Percentiles rank a stretch among this genome's conserved stretches.
phyloP scores from a whole-genome alignment of 2,113 vertebrate species.

The Chlorodrepanis virens region DNA sequence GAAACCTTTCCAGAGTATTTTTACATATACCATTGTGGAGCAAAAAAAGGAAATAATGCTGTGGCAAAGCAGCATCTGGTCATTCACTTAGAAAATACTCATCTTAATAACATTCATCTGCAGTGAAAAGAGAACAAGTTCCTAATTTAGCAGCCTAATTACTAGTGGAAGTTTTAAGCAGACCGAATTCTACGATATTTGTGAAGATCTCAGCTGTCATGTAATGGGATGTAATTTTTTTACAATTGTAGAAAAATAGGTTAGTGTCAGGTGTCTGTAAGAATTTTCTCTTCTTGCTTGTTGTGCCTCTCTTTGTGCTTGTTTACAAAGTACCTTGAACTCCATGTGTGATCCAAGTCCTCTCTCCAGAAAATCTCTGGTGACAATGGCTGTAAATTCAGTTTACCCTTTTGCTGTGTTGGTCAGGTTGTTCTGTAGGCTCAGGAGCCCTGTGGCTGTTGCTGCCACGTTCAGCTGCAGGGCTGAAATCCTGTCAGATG shows the following conservation, averaged over 20 bases:
- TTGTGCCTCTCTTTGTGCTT: not conserved
- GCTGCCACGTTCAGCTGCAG: not conserved
- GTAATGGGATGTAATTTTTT: not conserved
- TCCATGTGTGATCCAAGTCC: not conserved
- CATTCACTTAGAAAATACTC: not conserved
- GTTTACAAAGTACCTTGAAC: not conserved
- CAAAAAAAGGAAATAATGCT: not conserved
- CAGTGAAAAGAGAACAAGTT: not conserved
- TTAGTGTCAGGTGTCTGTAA: not conserved
- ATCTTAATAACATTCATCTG: not conserved
- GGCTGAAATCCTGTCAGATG: not conserved
- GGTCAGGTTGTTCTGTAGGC: not conserved
- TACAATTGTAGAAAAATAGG: not conserved
- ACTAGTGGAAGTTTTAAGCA: not conserved
- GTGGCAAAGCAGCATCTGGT: not conserved
- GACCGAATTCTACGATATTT: not conserved
- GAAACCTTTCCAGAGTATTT: not conserved
- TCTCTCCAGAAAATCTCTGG: not conserved
- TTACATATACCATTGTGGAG: not conserved
- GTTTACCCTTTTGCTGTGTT: not conserved
- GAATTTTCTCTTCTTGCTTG: not conserved
- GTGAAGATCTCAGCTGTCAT: not conserved
- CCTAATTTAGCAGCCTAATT: not conserved
- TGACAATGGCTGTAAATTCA: not conserved
- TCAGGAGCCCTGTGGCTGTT: not conserved